Base-by-base conservation (phyloP, 2,113 vertebrate species). In the Larimichthys crocea region DNA sequence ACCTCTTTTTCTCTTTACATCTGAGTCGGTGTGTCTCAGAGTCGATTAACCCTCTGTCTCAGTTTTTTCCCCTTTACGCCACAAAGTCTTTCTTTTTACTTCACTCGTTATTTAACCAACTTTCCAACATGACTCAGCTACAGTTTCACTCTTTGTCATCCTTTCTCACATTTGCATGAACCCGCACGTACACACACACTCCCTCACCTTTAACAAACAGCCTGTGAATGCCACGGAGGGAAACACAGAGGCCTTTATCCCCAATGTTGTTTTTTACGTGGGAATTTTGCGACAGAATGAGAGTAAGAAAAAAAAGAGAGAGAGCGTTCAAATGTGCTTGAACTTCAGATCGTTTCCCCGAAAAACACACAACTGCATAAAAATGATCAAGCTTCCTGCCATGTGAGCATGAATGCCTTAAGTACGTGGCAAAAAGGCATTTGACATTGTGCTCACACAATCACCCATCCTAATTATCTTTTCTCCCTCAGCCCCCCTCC, bases 391-490 rank as follows among this genome's bases (percentile, higher is more conserved):
- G 66, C 66, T 42, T 68, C 44, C 49, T 26, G 31, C 63, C 11
- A 44, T 0, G 59, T 60, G 53, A n/a, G 52, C 63, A 52, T 3
- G 57, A 77, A 65, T 50, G 55, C 71, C 64, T 85, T 48, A 56
- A 73, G 80, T 66, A 69, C 24, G 48, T 4, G 24, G 79, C 68
- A 77, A 83, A 85, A 62, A 80, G 57, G n/a, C 12, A 46, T 76
- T 82, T 88, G 74, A 88, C 61, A 87, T 74, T 82, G 72, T 64
- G 48, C 55, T 80, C 40, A 29, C 65, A 84, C 70, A 76, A 88
- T 83, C 74, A 76, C 55, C 22, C 63, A 73, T 80, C 72, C 78
- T 83, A 89, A 92, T 89, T 80, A 89, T 83, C 74, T 74, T 40
- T 76, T 71, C 14, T 22, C 62, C 56, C 50, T 40, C 65, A 44